These are phyloP conservation scores for Pinna nobilis DNA, from an alignment of 1,140 invertebrate species.

Conservation along the genomic window DNA sequence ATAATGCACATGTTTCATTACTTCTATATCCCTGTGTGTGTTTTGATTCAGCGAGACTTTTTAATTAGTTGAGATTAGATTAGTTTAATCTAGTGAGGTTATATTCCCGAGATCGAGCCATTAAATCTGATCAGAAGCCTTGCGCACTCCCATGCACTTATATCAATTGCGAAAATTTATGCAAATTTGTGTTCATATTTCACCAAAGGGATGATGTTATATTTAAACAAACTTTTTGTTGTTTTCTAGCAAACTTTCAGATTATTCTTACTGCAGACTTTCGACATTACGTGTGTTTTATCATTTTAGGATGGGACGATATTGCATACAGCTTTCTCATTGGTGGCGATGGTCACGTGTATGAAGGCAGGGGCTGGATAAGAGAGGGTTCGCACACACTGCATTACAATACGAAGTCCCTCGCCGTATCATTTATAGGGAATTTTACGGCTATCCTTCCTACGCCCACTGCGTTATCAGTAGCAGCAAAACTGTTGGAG, in stretches of 20 bases:
- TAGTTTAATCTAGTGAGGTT: no score
- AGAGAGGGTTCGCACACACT: constrained; percentile 80
- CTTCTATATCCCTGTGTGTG: no score
- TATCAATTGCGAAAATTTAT: no score
- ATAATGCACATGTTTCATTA: no score
- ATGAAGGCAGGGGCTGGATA: constrained; percentile 85
- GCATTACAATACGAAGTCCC: constrained; percentile 79
- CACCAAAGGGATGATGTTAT: background rate
- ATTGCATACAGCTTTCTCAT: constrained; percentile 85
- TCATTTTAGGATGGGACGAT: constrained; percentile 79
- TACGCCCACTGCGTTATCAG: constrained; percentile 67
- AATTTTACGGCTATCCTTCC: constrained; percentile 56
- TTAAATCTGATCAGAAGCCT: no score
- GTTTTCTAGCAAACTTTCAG: background rate
- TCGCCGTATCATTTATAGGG: constrained; percentile 51
- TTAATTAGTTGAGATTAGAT: no score
- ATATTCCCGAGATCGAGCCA: no score
- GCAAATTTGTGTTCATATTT: no score
- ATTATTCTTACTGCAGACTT: background rate
- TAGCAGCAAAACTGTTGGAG: constrained; percentile 69
- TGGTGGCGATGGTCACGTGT: constrained; percentile 84
- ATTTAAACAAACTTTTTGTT: background rate
- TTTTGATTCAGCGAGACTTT: no score
- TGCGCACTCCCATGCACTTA: no score
- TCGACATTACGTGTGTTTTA: background rate